phyloP scores from a whole-genome alignment of 1,140 invertebrate genomes.

The Matsumurasca onukii region DNA sequence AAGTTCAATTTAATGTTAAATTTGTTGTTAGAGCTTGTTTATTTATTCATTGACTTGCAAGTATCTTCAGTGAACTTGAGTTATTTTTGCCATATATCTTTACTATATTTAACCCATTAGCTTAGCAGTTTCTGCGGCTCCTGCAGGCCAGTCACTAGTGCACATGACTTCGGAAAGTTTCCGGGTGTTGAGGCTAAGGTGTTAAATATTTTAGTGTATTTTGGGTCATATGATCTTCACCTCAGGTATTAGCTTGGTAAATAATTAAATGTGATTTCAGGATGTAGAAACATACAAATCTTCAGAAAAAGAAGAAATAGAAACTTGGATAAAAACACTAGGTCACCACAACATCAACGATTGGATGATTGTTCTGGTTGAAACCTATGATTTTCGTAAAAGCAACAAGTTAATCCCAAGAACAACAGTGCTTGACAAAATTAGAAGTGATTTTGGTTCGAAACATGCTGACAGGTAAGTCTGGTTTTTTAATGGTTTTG shows the following conservation, averaged over 20 bases:
- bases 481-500: constrained; percentile 24
- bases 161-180: no score
- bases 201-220: background rate
- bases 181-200: background rate
- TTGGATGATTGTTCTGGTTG: constrained; percentile 93
- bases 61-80: background rate
- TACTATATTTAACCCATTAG: no score
- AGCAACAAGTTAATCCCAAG: constrained; percentile 90
- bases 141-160: no score
- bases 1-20: background rate
- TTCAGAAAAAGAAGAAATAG: constrained; percentile 82
- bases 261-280: constrained; percentile 54
- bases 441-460: constrained; percentile 88
- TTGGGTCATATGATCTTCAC: background rate
- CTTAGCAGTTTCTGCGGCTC: no score
- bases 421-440: constrained; percentile 92
- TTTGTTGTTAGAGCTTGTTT: background rate
- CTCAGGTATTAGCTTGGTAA: background rate
- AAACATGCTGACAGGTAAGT: constrained; percentile 79
- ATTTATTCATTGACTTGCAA: background rate
- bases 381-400: constrained; percentile 88
- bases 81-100: no score
- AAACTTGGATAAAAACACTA: constrained; percentile 80
- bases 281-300: constrained; percentile 91
- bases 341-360: constrained; percentile 75